Evolutionary conservation across 2,113 vertebrate genomes (phyloP), one percentile per base, ranked within the genome.

Genomic region (Perognathus longimembris): DNA sequence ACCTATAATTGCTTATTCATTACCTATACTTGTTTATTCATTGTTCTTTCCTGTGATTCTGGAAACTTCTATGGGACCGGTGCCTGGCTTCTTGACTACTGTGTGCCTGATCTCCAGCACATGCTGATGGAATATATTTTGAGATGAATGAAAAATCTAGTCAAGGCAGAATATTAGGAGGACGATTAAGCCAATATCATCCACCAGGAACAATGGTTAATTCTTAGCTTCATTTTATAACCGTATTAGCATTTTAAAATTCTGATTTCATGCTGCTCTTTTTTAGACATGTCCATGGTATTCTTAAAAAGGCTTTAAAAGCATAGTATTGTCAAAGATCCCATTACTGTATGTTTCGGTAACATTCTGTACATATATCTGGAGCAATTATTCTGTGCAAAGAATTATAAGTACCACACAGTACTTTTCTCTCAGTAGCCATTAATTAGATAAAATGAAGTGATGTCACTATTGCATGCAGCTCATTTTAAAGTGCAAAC

Each of bases 241-340:
- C 45, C 64, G 63, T 18, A 74, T 75, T 93, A 92, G 59, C 76
- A 74, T 81, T 93, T 70, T 50, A 90, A 95, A 95, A 57, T 69
- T 88, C 83, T 88, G 59, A 86, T 76, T 95, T 90, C 79, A 79
- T 50, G 90, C 8, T 83, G 54, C 42, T 88, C 38, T 94, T 38
- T 90, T 66, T 66, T 28, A 93, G 92, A 86, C 34, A 80, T 73
- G 71, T 17, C 42, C 70, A 50, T 28, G 76, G 80, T 77, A 92
- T 93, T 96, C 86, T 94, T 77, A 83, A 96, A n/a, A 96, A 94
- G 86, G 40, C 63, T 95, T 93, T 94, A 84, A 94, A 89, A 95
- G 71, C 76, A 50, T 80, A 24, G 71, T 84, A 89, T 95, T 96
- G 73, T 93, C 92, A 96, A 91, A 96, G 74, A 69, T 84, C 83